Conservation (phyloP, 2,888 invertebrate species). For the Dynastes grantii region DNA sequence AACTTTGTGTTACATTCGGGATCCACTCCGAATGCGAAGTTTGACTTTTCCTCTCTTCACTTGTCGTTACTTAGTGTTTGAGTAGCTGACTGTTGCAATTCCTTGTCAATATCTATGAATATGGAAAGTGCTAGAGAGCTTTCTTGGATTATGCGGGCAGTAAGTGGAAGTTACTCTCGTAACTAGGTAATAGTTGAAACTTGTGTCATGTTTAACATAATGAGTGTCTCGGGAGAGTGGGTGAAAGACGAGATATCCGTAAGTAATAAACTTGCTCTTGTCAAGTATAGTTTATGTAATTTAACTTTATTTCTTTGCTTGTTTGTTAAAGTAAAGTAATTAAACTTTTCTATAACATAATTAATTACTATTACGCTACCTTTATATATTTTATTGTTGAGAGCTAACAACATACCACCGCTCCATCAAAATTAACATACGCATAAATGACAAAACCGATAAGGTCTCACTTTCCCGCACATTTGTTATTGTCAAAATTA, state of each 20-base stretch:
- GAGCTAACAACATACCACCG: no score
- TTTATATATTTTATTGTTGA: no score
- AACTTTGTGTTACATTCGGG: background rate
- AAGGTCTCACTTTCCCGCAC: background rate
- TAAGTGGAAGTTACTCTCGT: background rate
- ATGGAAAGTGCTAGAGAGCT: background rate
- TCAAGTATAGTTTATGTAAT: no score
- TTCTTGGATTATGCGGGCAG: background rate
- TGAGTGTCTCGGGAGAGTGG: no score
- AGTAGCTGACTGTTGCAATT: background rate
- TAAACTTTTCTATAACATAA: no score
- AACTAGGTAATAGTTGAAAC: background rate
- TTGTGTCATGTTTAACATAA: background rate
- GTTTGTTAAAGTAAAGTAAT: no score
- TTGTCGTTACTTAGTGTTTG: background rate
- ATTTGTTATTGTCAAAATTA: background rate
- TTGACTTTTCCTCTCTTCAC: background rate
- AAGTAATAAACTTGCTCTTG: no score
- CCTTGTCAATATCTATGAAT: background rate
- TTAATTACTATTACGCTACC: no score
- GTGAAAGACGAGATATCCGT: no score
- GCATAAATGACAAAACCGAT: background rate
- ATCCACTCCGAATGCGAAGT: background rate
- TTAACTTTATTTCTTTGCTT: no score
- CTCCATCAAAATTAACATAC: background rate